Evolutionary conservation across 2,113 vertebrate genomes (phyloP).

Genomic region (Cephalopholis sonnerati): DNA sequence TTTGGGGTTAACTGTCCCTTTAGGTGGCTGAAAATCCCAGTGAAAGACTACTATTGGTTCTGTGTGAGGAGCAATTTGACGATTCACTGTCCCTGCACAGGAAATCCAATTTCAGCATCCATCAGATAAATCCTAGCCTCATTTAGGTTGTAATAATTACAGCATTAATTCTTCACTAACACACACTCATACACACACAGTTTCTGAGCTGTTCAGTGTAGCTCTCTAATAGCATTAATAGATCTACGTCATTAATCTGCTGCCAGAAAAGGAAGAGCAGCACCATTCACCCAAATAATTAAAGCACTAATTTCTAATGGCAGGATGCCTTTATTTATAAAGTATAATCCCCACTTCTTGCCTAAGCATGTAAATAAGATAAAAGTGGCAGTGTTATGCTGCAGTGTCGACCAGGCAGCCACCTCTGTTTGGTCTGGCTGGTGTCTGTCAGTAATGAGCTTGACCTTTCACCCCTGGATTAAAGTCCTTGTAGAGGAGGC

Average conservation of each 20-base stretch:
- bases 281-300: constrained; percentile 49
- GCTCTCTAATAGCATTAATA: constrained; percentile 75
- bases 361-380: constrained; percentile 7
- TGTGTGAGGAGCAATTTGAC: background rate
- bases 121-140: constrained; percentile 20
- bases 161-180: constrained; percentile 18
- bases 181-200: constrained; percentile 8
- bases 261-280: constrained; percentile 64
- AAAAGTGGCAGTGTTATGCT: background rate
- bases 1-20: too few species aligned
- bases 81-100: background rate
- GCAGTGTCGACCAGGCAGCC: background rate
- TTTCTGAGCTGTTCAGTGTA: constrained; percentile 34
- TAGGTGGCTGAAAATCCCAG: background rate
- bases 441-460: constrained; percentile 55
- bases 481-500: constrained; percentile 29
- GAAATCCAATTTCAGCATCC: constrained; percentile 25
- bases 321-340: constrained; percentile 48
- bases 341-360: background rate
- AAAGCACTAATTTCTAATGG: constrained; percentile 35
- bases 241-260: constrained; percentile 78
- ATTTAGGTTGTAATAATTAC: constrained; percentile 21
- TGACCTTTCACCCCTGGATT: constrained; percentile 59
- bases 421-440: constrained; percentile 32
- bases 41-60: background rate